These are phyloP conservation scores for Perdita meconis DNA, from an alignment of 2,888 invertebrate genomes.

Conservation along the genomic window DNA sequence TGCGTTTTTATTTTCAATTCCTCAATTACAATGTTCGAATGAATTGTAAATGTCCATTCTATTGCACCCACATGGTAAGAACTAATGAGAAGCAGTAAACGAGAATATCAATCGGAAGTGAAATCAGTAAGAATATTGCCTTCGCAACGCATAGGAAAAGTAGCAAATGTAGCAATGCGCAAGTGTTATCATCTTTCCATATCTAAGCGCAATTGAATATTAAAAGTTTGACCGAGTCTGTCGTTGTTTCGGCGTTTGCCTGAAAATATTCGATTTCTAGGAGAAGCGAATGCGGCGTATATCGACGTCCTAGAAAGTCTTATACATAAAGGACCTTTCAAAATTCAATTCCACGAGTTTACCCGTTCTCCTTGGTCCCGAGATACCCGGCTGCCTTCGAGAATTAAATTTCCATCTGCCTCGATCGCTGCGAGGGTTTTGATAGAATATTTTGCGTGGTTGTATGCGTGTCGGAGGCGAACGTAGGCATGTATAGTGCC, in stretches of 20 bases:
- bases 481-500: not conserved
- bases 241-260: slow-evolving; percentile 43
- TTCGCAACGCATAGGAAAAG: not conserved
- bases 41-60: not conserved
- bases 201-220: slow-evolving; percentile 27
- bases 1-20: no score
- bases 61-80: no score
- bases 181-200: slow-evolving; percentile 22
- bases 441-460: slow-evolving; percentile 55
- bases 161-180: slow-evolving; percentile 5
- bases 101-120: not conserved
- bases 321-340: slow-evolving; percentile 46
- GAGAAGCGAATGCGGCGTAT: slow-evolving; percentile 5
- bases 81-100: not conserved
- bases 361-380: slow-evolving; percentile 31
- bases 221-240: not conserved
- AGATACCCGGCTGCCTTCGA: slow-evolving; percentile 57
- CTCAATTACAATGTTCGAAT: no score
- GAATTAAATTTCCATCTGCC: slow-evolving; percentile 69
- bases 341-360: slow-evolving; percentile 66
- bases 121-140: slow-evolving; percentile 8
- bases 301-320: slow-evolving; percentile 25
- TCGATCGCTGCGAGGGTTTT: slow-evolving; percentile 58
- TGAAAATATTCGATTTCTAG: slow-evolving; percentile 41
- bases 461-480: not conserved